A percentile compares a stretch with the other conserved stretches of the same genome.
Evolutionary conservation across 92 coral and sea anemone species (phyloP).

Genomic region (Phenganax stokvisi): DNA sequence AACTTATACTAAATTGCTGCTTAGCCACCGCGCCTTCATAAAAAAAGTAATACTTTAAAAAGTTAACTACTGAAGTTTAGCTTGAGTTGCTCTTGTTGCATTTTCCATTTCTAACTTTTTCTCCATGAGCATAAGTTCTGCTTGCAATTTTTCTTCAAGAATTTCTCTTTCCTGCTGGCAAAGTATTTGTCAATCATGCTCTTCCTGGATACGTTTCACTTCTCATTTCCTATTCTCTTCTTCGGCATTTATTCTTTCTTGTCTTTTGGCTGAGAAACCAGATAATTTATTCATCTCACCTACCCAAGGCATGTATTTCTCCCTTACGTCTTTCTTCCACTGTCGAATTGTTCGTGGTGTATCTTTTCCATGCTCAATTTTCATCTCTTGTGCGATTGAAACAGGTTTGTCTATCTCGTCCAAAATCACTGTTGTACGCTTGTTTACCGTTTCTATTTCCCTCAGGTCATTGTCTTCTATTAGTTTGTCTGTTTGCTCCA

Average conservation of each 20-base stretch:
- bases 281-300: background rate
- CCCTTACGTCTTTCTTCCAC: conserved; percentile 20
- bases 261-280: background rate
- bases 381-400: conserved; percentile 1
- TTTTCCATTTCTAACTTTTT: conserved; percentile 21
- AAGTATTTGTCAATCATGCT: background rate
- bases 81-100: conserved; percentile 13
- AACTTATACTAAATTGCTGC: too few relatives aligned
- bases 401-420: background rate
- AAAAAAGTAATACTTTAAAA: too few relatives aligned
- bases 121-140: conserved; percentile 9
- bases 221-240: conserved; percentile 5
- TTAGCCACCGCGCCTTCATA: too few relatives aligned
- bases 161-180: conserved; percentile 3
- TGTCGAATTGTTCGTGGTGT: conserved; percentile 1
- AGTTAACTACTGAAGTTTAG: background rate
- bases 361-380: conserved; percentile 2
- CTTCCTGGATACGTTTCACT: conserved; percentile 22
- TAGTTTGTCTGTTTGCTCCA: background rate
- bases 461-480: background rate
- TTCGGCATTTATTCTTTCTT: background rate
- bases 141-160: conserved; percentile 15
- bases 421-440: conserved; percentile 2
- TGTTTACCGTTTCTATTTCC: conserved; percentile 8
- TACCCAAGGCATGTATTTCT: conserved; percentile 4